phyloP scores from a whole-genome alignment of 2,888 invertebrate genomes.

The Drosophila mettleri region DNA sequence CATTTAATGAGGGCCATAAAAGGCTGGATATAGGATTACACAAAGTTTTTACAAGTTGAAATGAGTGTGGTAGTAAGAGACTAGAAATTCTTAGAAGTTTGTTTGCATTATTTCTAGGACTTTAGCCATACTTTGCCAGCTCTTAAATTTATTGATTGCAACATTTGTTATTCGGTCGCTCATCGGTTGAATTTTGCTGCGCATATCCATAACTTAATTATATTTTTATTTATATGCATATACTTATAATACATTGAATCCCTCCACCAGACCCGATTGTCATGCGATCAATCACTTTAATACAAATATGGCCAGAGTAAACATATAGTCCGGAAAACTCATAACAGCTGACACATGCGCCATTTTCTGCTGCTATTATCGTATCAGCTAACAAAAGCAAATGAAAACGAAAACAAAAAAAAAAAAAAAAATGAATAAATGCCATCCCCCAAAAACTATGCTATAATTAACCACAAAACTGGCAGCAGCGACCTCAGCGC shows the following conservation, averaged over 20 bases:
- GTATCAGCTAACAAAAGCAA: slow-evolving; percentile 33
- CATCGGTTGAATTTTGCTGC: background rate
- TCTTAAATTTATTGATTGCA: slow-evolving; percentile 1
- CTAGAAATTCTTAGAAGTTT: background rate
- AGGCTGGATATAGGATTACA: too few relatives aligned
- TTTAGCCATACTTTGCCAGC: background rate
- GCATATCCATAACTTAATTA: slow-evolving; percentile 8
- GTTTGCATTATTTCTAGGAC: background rate
- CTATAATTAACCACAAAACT: slow-evolving; percentile 74
- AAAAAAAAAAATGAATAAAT: slow-evolving; percentile 11
- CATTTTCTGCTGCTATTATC: slow-evolving; percentile 38
- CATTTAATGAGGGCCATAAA: background rate
- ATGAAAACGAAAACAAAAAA: slow-evolving; percentile 19
- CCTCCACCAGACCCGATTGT: background rate
- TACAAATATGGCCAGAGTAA: slow-evolving; percentile 27
- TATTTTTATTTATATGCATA: slow-evolving; percentile 8
- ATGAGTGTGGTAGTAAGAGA: background rate
- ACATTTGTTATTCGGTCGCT: background rate
- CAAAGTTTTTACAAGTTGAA: too few relatives aligned
- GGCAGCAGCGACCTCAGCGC: slow-evolving; percentile 36
- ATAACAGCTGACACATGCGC: slow-evolving; percentile 35
- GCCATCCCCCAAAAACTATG: slow-evolving; percentile 54
- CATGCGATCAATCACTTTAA: slow-evolving; percentile 39
- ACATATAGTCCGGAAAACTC: slow-evolving; percentile 14
- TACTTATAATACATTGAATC: slow-evolving; percentile 7